Conservation (phyloP, 1,140 invertebrate genomes). For the Dolichoris vasculosae region DNA sequence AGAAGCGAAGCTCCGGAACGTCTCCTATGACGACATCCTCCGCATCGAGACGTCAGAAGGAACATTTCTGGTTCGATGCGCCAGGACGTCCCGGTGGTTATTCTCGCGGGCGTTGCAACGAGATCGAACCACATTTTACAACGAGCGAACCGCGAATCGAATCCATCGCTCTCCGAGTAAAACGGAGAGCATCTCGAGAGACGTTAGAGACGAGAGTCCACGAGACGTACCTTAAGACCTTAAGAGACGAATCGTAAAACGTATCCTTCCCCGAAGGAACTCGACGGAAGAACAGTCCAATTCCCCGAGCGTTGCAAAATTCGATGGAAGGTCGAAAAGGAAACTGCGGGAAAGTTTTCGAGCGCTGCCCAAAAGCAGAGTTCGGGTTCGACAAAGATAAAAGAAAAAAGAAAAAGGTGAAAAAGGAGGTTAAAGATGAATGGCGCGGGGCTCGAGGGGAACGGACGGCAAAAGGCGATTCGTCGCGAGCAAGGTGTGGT, state of each 20-base stretch:
- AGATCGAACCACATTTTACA: not conserved
- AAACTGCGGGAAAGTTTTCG: not conserved
- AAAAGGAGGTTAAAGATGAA: not conserved
- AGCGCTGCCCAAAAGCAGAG: not conserved
- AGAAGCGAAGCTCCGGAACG: not conserved
- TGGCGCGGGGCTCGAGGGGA: not conserved
- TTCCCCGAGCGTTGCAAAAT: not conserved
- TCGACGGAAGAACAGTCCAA: too few species aligned
- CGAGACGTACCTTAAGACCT: too few species aligned
- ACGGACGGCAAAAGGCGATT: not conserved
- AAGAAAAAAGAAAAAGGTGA: not conserved
- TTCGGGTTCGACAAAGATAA: too few species aligned
- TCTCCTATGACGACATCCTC: not conserved
- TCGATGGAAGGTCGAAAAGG: not conserved
- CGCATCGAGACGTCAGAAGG: not conserved
- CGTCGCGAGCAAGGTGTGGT: slow-evolving; percentile 21
- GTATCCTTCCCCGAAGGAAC: too few species aligned
- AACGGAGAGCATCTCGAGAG: too few species aligned
- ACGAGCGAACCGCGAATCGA: not conserved
- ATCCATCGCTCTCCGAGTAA: too few species aligned
- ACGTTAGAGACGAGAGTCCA: too few species aligned
- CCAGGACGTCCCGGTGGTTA: not conserved
- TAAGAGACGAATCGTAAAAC: too few species aligned
- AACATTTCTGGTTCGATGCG: not conserved
- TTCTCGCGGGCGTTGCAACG: not conserved